Evolutionary conservation across 2,888 invertebrate species (phyloP), one percentile per base, ranked within the genome.

Genomic region (Agriotes lineatus): DNA sequence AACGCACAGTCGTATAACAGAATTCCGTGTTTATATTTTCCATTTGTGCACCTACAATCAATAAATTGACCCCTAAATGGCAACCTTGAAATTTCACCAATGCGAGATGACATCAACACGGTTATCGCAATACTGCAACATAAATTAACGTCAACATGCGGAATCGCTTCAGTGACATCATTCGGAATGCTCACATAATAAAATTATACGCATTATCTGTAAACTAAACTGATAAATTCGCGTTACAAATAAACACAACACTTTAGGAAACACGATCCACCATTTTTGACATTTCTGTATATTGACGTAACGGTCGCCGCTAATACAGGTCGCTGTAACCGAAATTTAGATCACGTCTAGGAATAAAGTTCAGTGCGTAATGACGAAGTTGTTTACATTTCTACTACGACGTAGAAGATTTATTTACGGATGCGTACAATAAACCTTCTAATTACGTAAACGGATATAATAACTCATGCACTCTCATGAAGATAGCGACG

Each of bases 71-170:
- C 74, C 77, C 74, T 75, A 76, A 78, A 78, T 76, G 72, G 77
- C 79, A 81, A 81, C 81, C 81, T 81, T 81, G 81, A 81, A 79
- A 76, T 74, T 76, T 75, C 72, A 78, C 76, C 77, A 78, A 77
- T 75, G 59, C 68, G 68, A 75, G 73, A 79, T 79, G 78, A 79
- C 79, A 80, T 80, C 77, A 79, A 78, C 74, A 73, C 68, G 73
- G 74, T 74, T 73, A 73, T 71, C 69, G 67, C 70, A 75, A 74
- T 70, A 74, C 74, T 77, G 71, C 30, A 77, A 75, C 71, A 73
- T 65, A 68, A 72, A 70, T 60, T 70, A 74, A 76, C 73, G 76
- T 77, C 66, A 73, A 70, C 71, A 62, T 73, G 60, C 25, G 69
- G 69, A 72, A 67, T 62, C 50, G 50, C 68, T 37, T 37, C 33